Evolutionary conservation across 2,113 vertebrate species (phyloP), one percentile per base, ranked within the genome.

Genomic region (Sminthopsis crassicaudata): DNA sequence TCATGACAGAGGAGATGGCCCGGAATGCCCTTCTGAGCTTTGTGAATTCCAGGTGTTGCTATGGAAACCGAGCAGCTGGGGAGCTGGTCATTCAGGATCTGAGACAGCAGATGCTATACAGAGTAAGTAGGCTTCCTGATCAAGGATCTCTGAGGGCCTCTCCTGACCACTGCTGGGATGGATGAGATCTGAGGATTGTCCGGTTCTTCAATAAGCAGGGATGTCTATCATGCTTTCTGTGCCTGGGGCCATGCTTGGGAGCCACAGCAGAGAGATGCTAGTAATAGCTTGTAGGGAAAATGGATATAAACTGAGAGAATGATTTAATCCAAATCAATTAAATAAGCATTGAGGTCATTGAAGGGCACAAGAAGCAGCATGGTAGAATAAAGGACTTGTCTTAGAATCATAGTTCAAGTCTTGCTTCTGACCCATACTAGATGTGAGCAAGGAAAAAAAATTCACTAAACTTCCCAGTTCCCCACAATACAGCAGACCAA

Each of bases 1-100:
- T 89, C 0, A 97, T 99, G 91, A 99, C 98, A 0, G 99, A 99
- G 96, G 99, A 98, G 0, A 95, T 95, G 90, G 99, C 99, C 36
- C 97, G 99, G 23, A 98, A 98, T 1, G 99, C 99, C 53, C 97
- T 99, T 27, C 97, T 99, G 42, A 97, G 97, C 96, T 99, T 99
- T 23, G 98, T 99, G 55, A 97, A 98, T 89, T 98, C 98, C 5
- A 99, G 98, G 12, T 98, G 99, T 98, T 99, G 96, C 30, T 99
- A 99, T 8, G 98, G 99, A 97, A 97, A 98, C 26, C 97, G 98
- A 22, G 99, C 98, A 0, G 99, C 98, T 0, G 97, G 98, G 2
- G 98, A 99, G 97, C 97, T 99, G 0, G 57, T 97, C 94, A 99
- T 99, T 97, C 98, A 90, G 92, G 98, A 99, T 27, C 97, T 99